Conservation (phyloP, 2,113 vertebrate species). For the Chloropsis hardwickii region DNA sequence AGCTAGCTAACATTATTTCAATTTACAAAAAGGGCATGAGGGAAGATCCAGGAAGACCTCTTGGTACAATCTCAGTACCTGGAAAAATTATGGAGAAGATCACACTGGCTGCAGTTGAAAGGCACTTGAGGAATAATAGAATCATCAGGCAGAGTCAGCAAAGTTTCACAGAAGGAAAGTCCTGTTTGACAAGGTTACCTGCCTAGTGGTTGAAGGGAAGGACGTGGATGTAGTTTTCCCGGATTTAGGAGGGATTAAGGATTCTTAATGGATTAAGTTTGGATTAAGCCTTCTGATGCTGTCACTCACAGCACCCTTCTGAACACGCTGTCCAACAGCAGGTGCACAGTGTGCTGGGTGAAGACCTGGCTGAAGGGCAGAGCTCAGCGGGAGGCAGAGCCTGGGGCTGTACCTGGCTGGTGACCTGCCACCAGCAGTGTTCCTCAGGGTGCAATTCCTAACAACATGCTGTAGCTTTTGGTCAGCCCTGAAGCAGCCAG, state of each 20-base stretch:
- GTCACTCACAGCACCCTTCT: neutral
- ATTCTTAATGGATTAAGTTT: neutral
- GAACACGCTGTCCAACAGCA: accelerated
- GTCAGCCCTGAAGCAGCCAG: accelerated
- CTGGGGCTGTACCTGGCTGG: neutral
- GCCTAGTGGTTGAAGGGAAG: neutral
- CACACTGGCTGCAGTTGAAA: neutral
- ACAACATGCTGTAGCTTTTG: accelerated
- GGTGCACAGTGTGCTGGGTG: neutral
- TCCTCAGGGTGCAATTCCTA: neutral
- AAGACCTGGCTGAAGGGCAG: neutral
- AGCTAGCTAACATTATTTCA: neutral
- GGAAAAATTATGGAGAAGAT: neutral
- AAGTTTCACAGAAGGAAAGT: neutral
- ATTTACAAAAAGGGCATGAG: neutral
- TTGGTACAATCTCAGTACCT: neutral
- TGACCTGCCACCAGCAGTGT: accelerated
- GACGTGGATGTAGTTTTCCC: neutral
- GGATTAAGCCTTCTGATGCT: neutral
- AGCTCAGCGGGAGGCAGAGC: neutral
- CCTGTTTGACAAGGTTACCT: neutral
- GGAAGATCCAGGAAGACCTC: neutral
- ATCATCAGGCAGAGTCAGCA: neutral
- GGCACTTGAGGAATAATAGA: neutral
- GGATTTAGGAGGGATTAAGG: neutral